A percentile compares a stretch with the other conserved stretches of the same genome.
phyloP scores from a whole-genome alignment of 2,888 invertebrate species.

The Cotesia congregata region DNA sequence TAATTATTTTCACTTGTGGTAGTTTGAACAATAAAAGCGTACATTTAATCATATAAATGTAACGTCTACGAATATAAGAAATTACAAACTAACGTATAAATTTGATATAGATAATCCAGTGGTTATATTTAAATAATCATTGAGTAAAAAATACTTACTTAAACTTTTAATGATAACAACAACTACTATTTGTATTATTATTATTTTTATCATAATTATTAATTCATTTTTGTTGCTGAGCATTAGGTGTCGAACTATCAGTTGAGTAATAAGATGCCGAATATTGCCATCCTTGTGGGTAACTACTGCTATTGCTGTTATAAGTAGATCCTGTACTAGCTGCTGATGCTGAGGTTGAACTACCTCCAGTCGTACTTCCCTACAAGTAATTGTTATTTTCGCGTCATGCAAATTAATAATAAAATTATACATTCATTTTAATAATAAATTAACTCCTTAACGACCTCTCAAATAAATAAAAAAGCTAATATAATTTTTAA shows the following conservation, averaged over 20 bases:
- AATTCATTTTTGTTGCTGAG: constrained; percentile 50
- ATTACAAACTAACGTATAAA: constrained; percentile 13
- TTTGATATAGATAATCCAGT: constrained; percentile 36
- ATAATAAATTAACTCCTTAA: neutral
- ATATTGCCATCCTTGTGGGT: constrained; percentile 56
- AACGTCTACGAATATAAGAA: constrained; percentile 15
- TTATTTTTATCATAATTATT: constrained; percentile 5
- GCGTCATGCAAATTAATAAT: neutral
- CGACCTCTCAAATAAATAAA: neutral
- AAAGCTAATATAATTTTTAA: neutral
- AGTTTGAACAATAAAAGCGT: constrained; percentile 16
- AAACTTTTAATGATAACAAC: neutral
- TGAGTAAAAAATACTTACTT: constrained; percentile 36
- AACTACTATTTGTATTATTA: neutral
- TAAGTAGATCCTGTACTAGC: constrained; percentile 51
- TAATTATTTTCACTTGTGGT: constrained; percentile 14
- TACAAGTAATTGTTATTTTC: constrained; percentile 38
- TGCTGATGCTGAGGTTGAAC: constrained; percentile 50
- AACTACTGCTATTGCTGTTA: constrained; percentile 52
- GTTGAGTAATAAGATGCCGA: constrained; percentile 51
- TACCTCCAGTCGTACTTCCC: constrained; percentile 53
- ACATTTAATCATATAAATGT: constrained; percentile 7
- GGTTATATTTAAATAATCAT: constrained; percentile 30
- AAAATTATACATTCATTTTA: neutral
- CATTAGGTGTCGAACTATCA: constrained; percentile 52